Conservation (phyloP, 2,797 vertebrate species). For the Kryptopterus vitreolus region DNA sequence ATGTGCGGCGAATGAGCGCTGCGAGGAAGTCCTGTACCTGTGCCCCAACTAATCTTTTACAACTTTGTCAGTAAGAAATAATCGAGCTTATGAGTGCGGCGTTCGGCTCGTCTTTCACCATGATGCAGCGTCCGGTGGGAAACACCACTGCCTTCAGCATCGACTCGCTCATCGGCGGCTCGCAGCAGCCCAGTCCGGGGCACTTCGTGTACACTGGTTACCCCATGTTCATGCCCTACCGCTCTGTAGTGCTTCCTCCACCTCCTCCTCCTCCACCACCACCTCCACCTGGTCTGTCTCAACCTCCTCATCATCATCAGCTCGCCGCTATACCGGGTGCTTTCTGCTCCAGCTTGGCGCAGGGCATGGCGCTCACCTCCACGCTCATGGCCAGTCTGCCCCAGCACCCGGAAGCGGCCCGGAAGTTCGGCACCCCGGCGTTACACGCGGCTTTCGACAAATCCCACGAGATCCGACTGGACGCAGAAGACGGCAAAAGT, state of each 20-base stretch:
- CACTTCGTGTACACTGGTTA: constrained; percentile 93
- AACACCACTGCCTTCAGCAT: constrained; percentile 95
- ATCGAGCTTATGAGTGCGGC: constrained; percentile 85
- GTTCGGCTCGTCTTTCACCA: constrained; percentile 85
- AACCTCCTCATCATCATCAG: constrained; percentile 82
- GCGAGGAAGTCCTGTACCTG: constrained; percentile 4
- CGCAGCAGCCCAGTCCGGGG: constrained; percentile 87
- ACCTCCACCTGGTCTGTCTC: constrained; percentile 76
- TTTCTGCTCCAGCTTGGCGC: constrained; percentile 91
- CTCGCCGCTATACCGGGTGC: constrained; percentile 83
- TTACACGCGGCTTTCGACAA: constrained; percentile 85
- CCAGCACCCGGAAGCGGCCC: constrained; percentile 83
- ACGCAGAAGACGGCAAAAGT: constrained; percentile 82
- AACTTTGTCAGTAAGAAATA: constrained; percentile 1
- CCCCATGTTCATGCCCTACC: constrained; percentile 97
- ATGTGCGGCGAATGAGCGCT: constrained; percentile 3
- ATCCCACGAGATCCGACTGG: constrained; percentile 78
- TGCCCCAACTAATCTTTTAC: neutral
- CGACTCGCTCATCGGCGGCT: constrained; percentile 92
- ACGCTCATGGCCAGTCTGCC: constrained; percentile 91
- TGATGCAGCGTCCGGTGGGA: constrained; percentile 96
- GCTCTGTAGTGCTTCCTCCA: constrained; percentile 91
- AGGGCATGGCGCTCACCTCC: constrained; percentile 92
- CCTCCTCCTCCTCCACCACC: constrained; percentile 87
- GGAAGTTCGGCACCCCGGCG: constrained; percentile 85